Evolutionary conservation across 2,888 invertebrate species (phyloP).

Genomic region (Acleris literana): DNA sequence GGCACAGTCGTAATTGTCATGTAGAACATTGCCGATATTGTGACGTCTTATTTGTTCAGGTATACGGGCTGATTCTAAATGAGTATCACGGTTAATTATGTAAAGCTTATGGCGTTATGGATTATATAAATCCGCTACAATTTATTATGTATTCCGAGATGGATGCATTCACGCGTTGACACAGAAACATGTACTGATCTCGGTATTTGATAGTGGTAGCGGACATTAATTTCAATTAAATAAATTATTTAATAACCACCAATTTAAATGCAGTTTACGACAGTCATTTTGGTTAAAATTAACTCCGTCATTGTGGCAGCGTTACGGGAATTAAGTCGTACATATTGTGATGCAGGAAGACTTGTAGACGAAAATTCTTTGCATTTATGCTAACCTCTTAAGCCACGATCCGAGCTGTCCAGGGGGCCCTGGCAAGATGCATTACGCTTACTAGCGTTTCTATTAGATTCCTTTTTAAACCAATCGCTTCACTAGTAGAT

Average conservation of each 20-base stretch:
- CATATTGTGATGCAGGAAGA: slow-evolving; percentile 34
- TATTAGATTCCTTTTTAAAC: no score
- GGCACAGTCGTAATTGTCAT: slow-evolving; percentile 34
- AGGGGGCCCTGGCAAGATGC: no score
- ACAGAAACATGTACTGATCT: background rate
- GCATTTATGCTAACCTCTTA: slow-evolving; percentile 30
- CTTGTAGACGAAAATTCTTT: slow-evolving; percentile 37
- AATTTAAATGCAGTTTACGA: slow-evolving; percentile 75
- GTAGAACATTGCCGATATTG: slow-evolving; percentile 64
- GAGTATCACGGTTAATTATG: slow-evolving; percentile 72
- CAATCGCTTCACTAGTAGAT: no score
- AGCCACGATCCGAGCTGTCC: slow-evolving; percentile 14
- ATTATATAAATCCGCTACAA: slow-evolving; percentile 8
- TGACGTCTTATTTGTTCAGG: slow-evolving; percentile 71
- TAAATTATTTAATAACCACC: slow-evolving; percentile 61
- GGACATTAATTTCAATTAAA: slow-evolving; percentile 49
- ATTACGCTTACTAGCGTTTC: no score
- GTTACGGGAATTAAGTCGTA: slow-evolving; percentile 45
- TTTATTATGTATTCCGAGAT: background rate
- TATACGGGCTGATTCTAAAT: slow-evolving; percentile 60
- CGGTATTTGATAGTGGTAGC: background rate
- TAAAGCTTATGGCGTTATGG: slow-evolving; percentile 68
- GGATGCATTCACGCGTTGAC: background rate
- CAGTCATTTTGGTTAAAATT: slow-evolving; percentile 59
- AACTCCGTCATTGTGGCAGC: slow-evolving; percentile 69